Conservation (phyloP, 2,797 vertebrate species). For the Neosalanx taihuensis region DNA sequence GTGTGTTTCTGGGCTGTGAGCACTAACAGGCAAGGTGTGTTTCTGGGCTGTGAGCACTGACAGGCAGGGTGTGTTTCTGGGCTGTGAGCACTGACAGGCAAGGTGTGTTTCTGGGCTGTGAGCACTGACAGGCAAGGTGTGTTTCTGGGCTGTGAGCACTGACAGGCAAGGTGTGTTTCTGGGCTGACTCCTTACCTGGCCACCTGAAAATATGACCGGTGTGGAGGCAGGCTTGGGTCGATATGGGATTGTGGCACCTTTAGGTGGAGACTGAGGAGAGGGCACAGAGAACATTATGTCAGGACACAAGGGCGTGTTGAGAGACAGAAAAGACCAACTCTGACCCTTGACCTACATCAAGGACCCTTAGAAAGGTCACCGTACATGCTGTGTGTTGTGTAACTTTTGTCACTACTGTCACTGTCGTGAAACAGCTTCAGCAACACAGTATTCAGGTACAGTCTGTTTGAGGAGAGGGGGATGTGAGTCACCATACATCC, state of each 20-base stretch:
- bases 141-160: conserved; percentile 78
- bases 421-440: too few relatives aligned
- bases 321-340: conserved; percentile 13
- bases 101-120: too few relatives aligned
- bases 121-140: too few relatives aligned
- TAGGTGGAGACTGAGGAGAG: conserved; percentile 97
- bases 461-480: neutral
- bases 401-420: too few relatives aligned
- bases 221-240: conserved; percentile 99
- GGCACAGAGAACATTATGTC: conserved; percentile 65
- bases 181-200: conserved; percentile 98
- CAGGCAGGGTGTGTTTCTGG: too few relatives aligned
- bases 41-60: too few relatives aligned
- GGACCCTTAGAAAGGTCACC: too few relatives aligned
- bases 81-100: too few relatives aligned
- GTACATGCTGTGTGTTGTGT: too few relatives aligned
- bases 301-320: conserved; percentile 26
- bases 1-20: conserved; percentile 86
- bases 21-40: too few relatives aligned
- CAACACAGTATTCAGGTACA: too few relatives aligned
- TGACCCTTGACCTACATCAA: too few relatives aligned
- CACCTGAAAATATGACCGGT: conserved; percentile 99
- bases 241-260: conserved; percentile 99
- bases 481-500: conserved; percentile 7
- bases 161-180: conserved; percentile 91